Evolutionary conservation across 2,888 invertebrate genomes (phyloP).

Genomic region (Agapostemon virescens): DNA sequence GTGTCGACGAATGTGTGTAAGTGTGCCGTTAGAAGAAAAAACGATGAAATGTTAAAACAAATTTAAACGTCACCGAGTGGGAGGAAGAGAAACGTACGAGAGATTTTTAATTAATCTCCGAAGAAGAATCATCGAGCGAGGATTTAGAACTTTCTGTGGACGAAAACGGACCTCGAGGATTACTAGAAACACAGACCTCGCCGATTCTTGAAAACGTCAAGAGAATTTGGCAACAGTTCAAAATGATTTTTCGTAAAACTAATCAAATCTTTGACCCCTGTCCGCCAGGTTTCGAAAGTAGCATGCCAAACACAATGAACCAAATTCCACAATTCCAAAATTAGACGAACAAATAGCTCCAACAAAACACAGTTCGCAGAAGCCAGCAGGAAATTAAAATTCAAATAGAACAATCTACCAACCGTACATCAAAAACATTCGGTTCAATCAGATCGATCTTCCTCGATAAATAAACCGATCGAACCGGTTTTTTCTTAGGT

Average conservation of each 20-base stretch:
- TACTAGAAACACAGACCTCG: slow-evolving; percentile 29
- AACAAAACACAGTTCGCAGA: not conserved
- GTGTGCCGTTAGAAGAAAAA: not conserved
- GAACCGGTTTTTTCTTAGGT: not conserved
- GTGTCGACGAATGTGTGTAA: not conserved
- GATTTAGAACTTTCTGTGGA: not conserved
- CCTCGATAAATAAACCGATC: too few relatives aligned
- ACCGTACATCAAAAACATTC: not conserved
- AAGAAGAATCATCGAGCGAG: not conserved
- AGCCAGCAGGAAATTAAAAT: not conserved
- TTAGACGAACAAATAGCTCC: not conserved
- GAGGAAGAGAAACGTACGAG: not conserved
- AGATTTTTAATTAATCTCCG: not conserved
- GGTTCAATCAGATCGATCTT: too few relatives aligned
- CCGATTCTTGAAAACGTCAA: slow-evolving; percentile 25
- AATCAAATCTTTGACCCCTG: slow-evolving; percentile 34
- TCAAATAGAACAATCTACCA: not conserved
- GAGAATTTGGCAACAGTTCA: slow-evolving; percentile 40
- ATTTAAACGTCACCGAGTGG: not conserved
- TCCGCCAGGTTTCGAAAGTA: not conserved
- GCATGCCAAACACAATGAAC: not conserved
- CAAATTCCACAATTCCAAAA: not conserved
- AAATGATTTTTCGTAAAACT: slow-evolving; percentile 34
- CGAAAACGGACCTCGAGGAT: not conserved
- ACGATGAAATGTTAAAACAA: not conserved